Evolutionary conservation across 2,888 invertebrate species (phyloP).

Genomic region (Drosophila greeni): DNA sequence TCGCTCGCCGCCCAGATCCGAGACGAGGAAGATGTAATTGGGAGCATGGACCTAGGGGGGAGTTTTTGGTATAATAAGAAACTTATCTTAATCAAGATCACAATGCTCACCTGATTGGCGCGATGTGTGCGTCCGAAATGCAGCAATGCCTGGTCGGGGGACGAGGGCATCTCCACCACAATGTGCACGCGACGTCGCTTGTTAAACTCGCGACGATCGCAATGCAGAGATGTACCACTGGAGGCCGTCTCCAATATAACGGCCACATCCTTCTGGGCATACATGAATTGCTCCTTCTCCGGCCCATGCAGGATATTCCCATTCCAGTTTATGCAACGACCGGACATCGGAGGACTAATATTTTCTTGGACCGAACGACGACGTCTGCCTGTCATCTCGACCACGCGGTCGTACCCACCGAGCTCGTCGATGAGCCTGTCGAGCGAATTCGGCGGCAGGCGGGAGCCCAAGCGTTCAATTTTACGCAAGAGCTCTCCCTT

Average conservation of each 20-base stretch:
- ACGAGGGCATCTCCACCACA: conserved; percentile 99
- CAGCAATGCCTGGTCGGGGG: conserved; percentile 98
- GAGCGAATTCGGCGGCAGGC: conserved; percentile 96
- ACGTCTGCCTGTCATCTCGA: conserved; percentile 99
- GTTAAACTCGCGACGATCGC: conserved; percentile 95
- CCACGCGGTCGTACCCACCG: conserved; percentile 98
- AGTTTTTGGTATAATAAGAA: background rate
- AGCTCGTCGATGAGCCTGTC: conserved; percentile 99
- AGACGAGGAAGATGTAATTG: conserved; percentile 99
- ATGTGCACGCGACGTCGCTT: conserved; percentile 97
- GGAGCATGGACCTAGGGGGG: conserved; percentile 89
- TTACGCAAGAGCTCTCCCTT: conserved; percentile 92
- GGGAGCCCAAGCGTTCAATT: conserved; percentile 91
- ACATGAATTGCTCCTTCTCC: conserved; percentile 95
- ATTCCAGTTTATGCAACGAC: no score
- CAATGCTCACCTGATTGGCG: conserved; percentile 86
- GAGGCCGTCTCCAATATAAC: conserved; percentile 99
- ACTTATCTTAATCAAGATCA: background rate
- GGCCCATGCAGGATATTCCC: no score
- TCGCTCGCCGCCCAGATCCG: conserved; percentile 97
- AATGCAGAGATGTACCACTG: conserved; percentile 97
- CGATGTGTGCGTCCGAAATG: conserved; percentile 98
- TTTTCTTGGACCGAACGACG: no score
- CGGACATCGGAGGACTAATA: no score
- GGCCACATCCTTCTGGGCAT: conserved; percentile 95